Evolutionary conservation across 2,797 vertebrate species (phyloP), one percentile per base, ranked within the genome.

Genomic region (Monodelphis domestica): DNA sequence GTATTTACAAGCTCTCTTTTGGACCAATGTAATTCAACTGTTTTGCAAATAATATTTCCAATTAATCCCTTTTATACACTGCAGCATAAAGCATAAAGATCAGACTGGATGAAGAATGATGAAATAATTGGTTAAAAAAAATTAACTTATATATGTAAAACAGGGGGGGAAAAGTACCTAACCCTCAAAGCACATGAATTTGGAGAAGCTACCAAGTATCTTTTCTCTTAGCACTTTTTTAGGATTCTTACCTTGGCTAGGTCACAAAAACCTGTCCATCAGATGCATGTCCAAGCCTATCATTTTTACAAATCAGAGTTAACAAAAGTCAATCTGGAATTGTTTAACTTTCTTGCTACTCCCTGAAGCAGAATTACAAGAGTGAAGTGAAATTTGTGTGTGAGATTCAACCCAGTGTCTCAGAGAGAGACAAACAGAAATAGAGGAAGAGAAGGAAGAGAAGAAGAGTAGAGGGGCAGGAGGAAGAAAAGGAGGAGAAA

Each of bases 261-360:
- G 91, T 97, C 97, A 98, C 97, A 98, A 98, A 98, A 97, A 97
- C 94, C 98, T 98, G 98, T 98, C 99, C 98, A 97, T 99, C 98
- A 98, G 88, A 96, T 92, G 97, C 98, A 98, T 98, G 99, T 98
- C 98, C 97, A 97, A 98, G 98, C 98, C 97, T 98, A 98, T 98
- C 98, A 98, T 98, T 96, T 98, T 98, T 98, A 98, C 97, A 98
- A 98, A 99, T 98, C 98, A 78, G 96, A 98, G 97, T 98, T 99
- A 99, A 98, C 98, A 98, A 98, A 98, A 99, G 98, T 98, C 98
- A 98, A 98, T 98, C 98, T 97, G 95, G 97, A 96, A 97, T 97
- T 97, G 97, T 98, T 98, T 98, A 98, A 99, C 98, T 98, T 97
- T 98, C 97, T 97, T 97, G 95, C 98, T 98, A 96, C 97, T 98